A percentile compares a stretch with the other conserved stretches of the same genome.
These are phyloP conservation scores for Cricetomys ansorgei DNA, from an alignment of 2,113 vertebrate genomes.

Conservation along the genomic window DNA sequence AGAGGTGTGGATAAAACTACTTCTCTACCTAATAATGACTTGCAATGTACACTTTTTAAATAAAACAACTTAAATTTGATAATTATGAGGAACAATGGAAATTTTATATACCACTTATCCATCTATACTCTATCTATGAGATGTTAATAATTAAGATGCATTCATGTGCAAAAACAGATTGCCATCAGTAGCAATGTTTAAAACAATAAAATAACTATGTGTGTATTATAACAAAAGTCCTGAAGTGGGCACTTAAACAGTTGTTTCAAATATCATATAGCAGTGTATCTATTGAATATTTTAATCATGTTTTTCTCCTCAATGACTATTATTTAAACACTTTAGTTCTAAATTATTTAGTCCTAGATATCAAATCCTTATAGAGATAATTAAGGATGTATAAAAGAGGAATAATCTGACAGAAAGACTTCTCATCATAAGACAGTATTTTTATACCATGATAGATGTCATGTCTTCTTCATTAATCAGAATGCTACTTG, in stretches of 20 bases:
- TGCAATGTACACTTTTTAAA: background rate
- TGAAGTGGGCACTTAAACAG: background rate
- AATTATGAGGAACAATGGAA: background rate
- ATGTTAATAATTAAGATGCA: background rate
- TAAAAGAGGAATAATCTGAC: background rate
- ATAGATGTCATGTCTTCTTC: background rate
- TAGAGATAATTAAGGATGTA: background rate
- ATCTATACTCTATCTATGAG: background rate
- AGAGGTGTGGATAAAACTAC: fast-evolving
- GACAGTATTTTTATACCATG: background rate
- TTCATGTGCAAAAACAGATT: background rate
- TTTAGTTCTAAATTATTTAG: background rate
- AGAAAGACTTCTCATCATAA: background rate
- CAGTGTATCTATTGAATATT: background rate
- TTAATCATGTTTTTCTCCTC: background rate
- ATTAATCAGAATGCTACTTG: background rate
- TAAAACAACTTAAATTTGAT: background rate
- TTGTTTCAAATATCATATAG: background rate
- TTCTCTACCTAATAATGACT: background rate
- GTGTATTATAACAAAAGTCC: background rate
- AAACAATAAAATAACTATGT: background rate
- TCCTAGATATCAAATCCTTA: background rate
- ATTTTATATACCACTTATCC: background rate
- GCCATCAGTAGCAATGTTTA: background rate
- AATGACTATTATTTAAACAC: background rate